A percentile compares a stretch with the other conserved stretches of the same genome.
phyloP scores from a whole-genome alignment of 2,113 vertebrate species.

The Xyrauchen texanus region DNA sequence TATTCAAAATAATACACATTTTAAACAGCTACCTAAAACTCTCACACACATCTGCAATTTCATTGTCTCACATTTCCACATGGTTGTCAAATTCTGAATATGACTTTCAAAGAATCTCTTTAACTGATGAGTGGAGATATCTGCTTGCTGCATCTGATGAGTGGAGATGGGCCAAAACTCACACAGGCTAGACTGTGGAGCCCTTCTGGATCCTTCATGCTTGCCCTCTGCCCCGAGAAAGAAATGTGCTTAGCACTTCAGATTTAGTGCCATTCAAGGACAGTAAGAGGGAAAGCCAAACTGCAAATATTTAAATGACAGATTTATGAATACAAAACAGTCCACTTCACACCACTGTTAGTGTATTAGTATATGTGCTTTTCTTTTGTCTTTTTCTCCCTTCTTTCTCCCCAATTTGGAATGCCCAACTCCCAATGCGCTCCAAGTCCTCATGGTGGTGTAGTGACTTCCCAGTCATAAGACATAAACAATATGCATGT shows the following conservation, averaged over 20 bases:
- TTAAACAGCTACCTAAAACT: background rate
- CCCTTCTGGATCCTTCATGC: conserved; percentile 19
- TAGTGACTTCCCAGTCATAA: no score
- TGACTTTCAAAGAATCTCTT: conserved; percentile 18
- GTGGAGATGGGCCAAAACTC: background rate
- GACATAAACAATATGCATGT: no score
- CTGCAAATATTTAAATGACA: background rate
- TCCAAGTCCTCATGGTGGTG: no score
- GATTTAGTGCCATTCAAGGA: conserved; percentile 34
- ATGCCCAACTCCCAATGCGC: no score
- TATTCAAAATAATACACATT: background rate
- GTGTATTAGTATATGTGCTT: no score
- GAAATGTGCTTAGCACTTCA: conserved; percentile 40
- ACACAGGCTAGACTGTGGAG: conserved; percentile 16
- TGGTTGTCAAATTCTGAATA: background rate
- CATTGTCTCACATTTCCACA: background rate
- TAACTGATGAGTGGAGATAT: background rate
- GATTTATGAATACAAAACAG: no score
- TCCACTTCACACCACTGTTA: no score
- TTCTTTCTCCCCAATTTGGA: no score
- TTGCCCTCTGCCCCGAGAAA: conserved; percentile 29
- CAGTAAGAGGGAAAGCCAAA: background rate
- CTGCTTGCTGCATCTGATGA: conserved; percentile 2
- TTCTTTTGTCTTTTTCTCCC: no score
- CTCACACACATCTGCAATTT: no score